Evolutionary conservation across 64 coral and sea anemone species (phyloP).

Genomic region (Stichodactyla helianthus): DNA sequence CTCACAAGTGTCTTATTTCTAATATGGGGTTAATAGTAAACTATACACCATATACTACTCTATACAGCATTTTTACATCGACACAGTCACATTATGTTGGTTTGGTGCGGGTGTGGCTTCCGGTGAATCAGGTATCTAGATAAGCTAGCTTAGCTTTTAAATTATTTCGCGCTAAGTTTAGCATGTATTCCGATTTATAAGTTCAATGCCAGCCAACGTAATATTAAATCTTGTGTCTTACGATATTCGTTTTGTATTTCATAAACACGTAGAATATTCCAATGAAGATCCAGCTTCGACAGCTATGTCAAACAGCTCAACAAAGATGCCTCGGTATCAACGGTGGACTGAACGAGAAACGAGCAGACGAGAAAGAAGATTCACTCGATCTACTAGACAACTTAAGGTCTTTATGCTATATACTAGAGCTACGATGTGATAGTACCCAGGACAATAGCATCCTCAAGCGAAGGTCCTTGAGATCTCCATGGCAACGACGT

Average conservation of each 20-base stretch:
- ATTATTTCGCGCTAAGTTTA: too few relatives aligned
- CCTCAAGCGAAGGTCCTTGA: neutral
- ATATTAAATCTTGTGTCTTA: too few relatives aligned
- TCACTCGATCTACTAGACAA: neutral
- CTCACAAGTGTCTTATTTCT: too few relatives aligned
- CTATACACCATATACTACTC: too few relatives aligned
- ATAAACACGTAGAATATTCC: neutral
- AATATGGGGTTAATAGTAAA: too few relatives aligned
- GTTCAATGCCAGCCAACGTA: too few relatives aligned
- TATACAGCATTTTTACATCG: too few relatives aligned
- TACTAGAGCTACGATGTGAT: neutral
- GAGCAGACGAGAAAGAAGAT: neutral
- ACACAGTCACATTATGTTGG: too few relatives aligned
- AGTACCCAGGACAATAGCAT: neutral
- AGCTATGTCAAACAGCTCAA: neutral
- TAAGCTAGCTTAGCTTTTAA: too few relatives aligned
- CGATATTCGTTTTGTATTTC: neutral
- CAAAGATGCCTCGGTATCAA: neutral
- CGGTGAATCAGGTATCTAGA: too few relatives aligned
- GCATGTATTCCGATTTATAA: too few relatives aligned
- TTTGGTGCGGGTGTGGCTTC: too few relatives aligned
- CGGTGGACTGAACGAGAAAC: neutral
- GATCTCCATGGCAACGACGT: constrained; percentile 8
- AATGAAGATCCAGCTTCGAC: neutral
- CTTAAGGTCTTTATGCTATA: neutral